phyloP scores from a whole-genome alignment of 1,140 invertebrate species.

The Drosophila ohnishii region DNA sequence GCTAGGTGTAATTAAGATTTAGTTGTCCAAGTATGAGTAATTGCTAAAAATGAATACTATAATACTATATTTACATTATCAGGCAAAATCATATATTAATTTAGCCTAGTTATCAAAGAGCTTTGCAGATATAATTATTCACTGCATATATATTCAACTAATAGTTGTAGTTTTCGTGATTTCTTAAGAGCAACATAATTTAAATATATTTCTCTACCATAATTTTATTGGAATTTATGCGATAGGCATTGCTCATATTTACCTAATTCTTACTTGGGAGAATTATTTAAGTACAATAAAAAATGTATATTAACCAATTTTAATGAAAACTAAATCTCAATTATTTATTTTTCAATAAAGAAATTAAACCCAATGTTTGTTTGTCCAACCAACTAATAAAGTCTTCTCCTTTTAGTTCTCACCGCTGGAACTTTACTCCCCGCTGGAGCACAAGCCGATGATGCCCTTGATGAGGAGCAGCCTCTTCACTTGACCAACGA shows the following conservation, averaged over 20 bases:
- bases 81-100: not conserved
- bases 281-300: not conserved
- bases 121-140: too few relatives aligned
- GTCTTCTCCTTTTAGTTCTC: slow-evolving; percentile 26
- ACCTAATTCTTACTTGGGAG: not conserved
- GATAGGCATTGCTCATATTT: not conserved
- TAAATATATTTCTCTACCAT: not conserved
- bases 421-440: slow-evolving; percentile 6
- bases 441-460: not conserved
- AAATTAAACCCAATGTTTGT: not conserved
- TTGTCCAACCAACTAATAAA: not conserved
- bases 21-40: not conserved
- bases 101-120: too few relatives aligned
- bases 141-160: not conserved
- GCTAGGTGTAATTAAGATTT: not conserved
- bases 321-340: not conserved
- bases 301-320: not conserved
- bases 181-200: not conserved
- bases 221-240: not conserved
- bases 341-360: not conserved
- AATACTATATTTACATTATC: not conserved
- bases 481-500: slow-evolving; percentile 73
- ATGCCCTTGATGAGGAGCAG: slow-evolving; percentile 59
- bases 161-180: not conserved
- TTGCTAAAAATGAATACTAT: not conserved